phyloP scores from a whole-genome alignment of 2,888 invertebrate genomes.

The Drosophila paracracens region DNA sequence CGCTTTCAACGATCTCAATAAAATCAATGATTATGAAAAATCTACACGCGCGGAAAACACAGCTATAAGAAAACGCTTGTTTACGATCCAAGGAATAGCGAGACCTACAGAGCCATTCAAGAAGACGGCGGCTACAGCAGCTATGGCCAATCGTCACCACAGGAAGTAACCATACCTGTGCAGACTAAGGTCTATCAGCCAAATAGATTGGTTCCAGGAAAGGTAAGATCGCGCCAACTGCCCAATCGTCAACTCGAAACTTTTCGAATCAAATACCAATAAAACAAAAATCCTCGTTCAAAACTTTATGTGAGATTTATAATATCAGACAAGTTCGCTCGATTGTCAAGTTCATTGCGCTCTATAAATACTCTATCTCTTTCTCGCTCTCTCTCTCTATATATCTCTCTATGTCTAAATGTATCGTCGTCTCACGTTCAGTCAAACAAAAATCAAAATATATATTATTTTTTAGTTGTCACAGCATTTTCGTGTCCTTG shows the following conservation, averaged over 20 bases:
- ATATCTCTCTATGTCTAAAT: conserved; percentile 34
- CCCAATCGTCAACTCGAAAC: conserved; percentile 53
- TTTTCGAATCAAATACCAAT: conserved; percentile 25
- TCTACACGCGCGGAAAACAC: conserved; percentile 50
- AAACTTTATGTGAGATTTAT: conserved; percentile 57
- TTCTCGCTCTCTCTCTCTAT: conserved; percentile 25
- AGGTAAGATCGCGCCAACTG: conserved; percentile 86
- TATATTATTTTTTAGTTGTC: conserved; percentile 27
- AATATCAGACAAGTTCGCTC: conserved; percentile 51
- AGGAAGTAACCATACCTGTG: conserved; percentile 90
- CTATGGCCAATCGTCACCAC: conserved; percentile 87
- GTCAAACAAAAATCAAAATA: conserved; percentile 43
- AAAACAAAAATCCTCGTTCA: conserved; percentile 23
- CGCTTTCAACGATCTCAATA: conserved; percentile 70
- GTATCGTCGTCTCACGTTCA: conserved; percentile 57
- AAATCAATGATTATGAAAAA: conserved; percentile 40
- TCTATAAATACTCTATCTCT: conserved; percentile 59
- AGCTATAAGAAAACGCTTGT: conserved; percentile 89
- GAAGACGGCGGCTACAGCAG: conserved; percentile 88
- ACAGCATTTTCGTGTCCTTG: conserved; percentile 58
- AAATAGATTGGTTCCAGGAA: conserved; percentile 86
- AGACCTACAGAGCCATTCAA: conserved; percentile 94
- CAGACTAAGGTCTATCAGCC: conserved; percentile 91
- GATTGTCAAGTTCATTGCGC: conserved; percentile 61
- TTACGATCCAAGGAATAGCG: conserved; percentile 95